Conservation (phyloP, 2,113 vertebrate species). For the Lampris megalopsis region DNA sequence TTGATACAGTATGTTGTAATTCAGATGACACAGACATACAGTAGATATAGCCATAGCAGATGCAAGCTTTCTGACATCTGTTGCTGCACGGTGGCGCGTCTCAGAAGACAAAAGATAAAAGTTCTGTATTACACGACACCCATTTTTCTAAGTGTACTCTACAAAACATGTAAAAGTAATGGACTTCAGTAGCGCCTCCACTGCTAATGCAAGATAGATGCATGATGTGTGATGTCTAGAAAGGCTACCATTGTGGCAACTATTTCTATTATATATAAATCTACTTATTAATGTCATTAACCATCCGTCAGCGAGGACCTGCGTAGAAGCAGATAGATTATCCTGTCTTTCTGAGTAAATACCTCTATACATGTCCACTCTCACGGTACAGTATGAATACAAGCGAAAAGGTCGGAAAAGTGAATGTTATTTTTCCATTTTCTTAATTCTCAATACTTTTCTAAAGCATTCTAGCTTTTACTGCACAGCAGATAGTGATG, state of each 20-base stretch:
- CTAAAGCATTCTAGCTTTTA: background rate
- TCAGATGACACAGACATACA: background rate
- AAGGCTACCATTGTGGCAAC: too few species aligned
- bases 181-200: too few species aligned
- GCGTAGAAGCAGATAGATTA: slow-evolving; percentile 2
- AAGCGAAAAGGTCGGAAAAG: slow-evolving; percentile 9
- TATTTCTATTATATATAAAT: background rate
- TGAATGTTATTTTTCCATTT: background rate
- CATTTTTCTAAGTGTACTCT: too few species aligned
- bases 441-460: too few species aligned
- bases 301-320: slow-evolving; percentile 9
- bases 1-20: background rate
- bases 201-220: too few species aligned
- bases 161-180: too few species aligned
- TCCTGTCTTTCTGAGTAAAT: background rate
- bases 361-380: background rate
- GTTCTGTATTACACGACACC: background rate
- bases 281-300: background rate
- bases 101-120: too few species aligned
- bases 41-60: background rate
- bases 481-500: background rate
- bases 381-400: background rate
- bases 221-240: too few species aligned
- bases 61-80: background rate
- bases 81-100: background rate